Conservation (phyloP, 2,888 invertebrate species). For the Acanthococcus lagerstroemiae region DNA sequence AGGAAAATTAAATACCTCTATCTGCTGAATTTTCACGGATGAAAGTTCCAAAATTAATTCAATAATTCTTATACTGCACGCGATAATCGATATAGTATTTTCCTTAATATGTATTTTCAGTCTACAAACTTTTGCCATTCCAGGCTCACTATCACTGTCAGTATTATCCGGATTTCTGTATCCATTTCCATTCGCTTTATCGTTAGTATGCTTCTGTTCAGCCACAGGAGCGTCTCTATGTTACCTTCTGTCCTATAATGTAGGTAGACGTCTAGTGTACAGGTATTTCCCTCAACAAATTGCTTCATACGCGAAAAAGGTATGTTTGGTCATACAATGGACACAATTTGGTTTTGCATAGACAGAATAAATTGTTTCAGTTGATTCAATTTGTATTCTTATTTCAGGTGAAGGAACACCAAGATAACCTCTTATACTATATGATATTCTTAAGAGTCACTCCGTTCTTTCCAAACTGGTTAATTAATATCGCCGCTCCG, state of each 20-base stretch:
- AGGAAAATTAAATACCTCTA: too few relatives aligned
- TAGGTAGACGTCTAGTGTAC: slow-evolving; percentile 74
- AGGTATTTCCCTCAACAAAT: slow-evolving; percentile 84
- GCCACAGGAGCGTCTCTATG: slow-evolving; percentile 92
- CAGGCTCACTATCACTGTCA: slow-evolving; percentile 94
- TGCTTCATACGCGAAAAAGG: slow-evolving; percentile 71
- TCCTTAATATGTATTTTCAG: too few relatives aligned
- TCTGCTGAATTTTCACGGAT: too few relatives aligned
- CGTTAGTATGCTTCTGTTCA: slow-evolving; percentile 85
- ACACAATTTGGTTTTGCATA: too few relatives aligned
- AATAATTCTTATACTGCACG: too few relatives aligned
- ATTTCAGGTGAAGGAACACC: slow-evolving; percentile 57
- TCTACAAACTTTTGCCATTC: slow-evolving; percentile 98
- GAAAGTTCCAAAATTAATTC: too few relatives aligned
- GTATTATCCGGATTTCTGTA: slow-evolving; percentile 95
- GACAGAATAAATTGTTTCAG: not conserved
- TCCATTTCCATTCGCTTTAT: slow-evolving; percentile 79
- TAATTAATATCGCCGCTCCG: slow-evolving; percentile 92
- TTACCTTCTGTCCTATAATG: slow-evolving; percentile 80
- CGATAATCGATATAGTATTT: too few relatives aligned
- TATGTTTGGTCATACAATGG: slow-evolving; percentile 44
- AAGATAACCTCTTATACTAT: slow-evolving; percentile 79
- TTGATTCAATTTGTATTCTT: not conserved
- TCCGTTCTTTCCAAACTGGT: slow-evolving; percentile 98
- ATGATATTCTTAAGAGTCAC: slow-evolving; percentile 95